Percentiles rank a stretch among this genome's conserved stretches.
phyloP scores from a whole-genome alignment of 2,888 invertebrate genomes.

The Epinotia demarniana region DNA sequence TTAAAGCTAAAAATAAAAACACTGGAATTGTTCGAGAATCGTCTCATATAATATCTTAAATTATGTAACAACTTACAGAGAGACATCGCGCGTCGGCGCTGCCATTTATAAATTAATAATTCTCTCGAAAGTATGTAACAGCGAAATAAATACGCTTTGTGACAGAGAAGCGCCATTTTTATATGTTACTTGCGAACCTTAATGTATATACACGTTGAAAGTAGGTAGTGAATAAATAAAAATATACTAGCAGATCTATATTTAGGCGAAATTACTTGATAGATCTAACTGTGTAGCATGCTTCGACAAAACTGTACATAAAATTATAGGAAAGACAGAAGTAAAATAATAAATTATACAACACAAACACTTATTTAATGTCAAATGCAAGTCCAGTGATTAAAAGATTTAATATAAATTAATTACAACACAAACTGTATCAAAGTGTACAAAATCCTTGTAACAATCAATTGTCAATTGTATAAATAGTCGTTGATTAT shows the following conservation, averaged over 20 bases:
- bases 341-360: constrained; percentile 80
- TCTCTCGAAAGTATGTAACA: constrained; percentile 42
- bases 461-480: constrained; percentile 24
- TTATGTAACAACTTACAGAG: constrained; percentile 74
- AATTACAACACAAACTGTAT: constrained; percentile 33
- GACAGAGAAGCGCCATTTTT: constrained; percentile 40
- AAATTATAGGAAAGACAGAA: constrained; percentile 67
- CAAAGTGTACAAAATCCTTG: constrained; percentile 37
- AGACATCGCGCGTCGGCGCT: constrained; percentile 67
- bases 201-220: constrained; percentile 50
- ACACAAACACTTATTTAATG: constrained; percentile 65
- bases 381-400: constrained; percentile 57
- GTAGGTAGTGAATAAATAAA: constrained; percentile 49
- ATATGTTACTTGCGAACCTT: constrained; percentile 39
- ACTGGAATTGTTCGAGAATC: constrained; percentile 67
- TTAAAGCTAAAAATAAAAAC: constrained; percentile 56
- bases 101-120: constrained; percentile 48
- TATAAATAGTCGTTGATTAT: constrained; percentile 49
- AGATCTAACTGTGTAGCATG: constrained; percentile 36
- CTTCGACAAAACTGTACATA: constrained; percentile 64
- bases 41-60: constrained; percentile 76
- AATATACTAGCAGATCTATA: constrained; percentile 80
- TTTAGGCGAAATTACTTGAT: constrained; percentile 38
- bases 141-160: constrained; percentile 44
- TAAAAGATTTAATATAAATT: constrained; percentile 51